phyloP scores from a whole-genome alignment of 2,797 vertebrate species.

The Pangasius larnaudii region DNA sequence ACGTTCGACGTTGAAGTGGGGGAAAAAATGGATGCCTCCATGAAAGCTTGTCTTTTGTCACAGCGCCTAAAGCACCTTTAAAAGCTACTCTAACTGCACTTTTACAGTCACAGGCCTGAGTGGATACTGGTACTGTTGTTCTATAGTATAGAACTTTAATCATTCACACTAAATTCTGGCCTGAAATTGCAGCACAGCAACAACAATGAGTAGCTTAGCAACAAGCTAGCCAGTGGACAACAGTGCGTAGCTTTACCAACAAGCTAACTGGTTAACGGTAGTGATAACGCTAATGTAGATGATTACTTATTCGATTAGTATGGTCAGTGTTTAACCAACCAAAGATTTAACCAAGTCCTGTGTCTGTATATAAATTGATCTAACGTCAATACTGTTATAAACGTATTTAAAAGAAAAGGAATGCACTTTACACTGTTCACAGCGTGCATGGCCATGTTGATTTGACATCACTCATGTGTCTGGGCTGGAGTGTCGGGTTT shows the following conservation, averaged over 20 bases:
- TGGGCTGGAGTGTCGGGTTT: not conserved
- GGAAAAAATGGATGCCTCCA: not conserved
- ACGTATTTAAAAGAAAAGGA: too few species aligned
- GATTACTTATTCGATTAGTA: not conserved
- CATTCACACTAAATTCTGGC: not conserved
- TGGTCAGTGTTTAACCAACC: not conserved
- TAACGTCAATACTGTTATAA: not conserved
- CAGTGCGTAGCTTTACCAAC: not conserved
- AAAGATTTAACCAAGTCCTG: not conserved
- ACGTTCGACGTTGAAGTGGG: not conserved
- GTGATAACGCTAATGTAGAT: not conserved
- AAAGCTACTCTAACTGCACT: not conserved
- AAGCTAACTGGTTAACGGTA: not conserved
- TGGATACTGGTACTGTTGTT: not conserved
- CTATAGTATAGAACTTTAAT: not conserved
- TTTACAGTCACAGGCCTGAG: not conserved
- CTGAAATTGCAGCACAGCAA: not conserved
- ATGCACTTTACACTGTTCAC: not conserved
- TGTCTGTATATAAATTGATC: not conserved
- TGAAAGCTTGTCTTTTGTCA: not conserved
- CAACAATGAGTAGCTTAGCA: not conserved
- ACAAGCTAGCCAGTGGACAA: not conserved
- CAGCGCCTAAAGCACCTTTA: not conserved
- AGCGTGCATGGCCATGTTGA: not conserved
- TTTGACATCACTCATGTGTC: not conserved